A percentile compares a stretch with the other conserved stretches of the same genome.
Conservation (phyloP, 2,113 vertebrate genomes). For the Laticauda laticaudata region DNA sequence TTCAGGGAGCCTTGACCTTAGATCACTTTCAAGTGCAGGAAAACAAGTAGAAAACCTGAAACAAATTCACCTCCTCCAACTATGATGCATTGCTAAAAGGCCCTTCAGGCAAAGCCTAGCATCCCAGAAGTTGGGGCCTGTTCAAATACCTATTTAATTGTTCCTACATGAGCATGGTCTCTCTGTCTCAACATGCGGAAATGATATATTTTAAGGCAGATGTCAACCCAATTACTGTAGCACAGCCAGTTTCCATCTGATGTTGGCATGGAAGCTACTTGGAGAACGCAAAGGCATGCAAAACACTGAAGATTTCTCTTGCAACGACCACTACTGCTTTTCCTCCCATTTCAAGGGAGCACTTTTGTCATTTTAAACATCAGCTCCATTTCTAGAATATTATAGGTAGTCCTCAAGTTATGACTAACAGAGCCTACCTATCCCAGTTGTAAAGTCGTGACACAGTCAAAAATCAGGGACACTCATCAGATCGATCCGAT, state of each 20-base stretch:
- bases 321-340: not conserved
- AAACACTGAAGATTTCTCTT: not conserved
- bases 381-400: not conserved
- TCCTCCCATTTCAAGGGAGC: not conserved
- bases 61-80: not conserved
- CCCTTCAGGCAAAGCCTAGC: slow-evolving; percentile 3
- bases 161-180: not conserved
- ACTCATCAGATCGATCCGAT: not conserved
- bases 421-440: not conserved
- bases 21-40: not conserved
- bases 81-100: not conserved
- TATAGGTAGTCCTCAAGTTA: not conserved
- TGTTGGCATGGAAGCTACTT: not conserved
- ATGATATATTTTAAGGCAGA: not conserved
- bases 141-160: slow-evolving; percentile 11
- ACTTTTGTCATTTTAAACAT: not conserved
- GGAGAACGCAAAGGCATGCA: not conserved
- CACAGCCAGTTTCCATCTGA: not conserved
- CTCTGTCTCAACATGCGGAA: not conserved
- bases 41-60: not conserved
- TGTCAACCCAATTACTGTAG: not conserved
- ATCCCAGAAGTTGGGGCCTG: not conserved
- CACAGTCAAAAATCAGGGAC: not conserved
- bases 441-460: not conserved
- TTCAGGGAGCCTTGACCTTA: not conserved